These are phyloP conservation scores for Anaspis maculata DNA, from an alignment of 2,888 invertebrate genomes.

Conservation along the genomic window DNA sequence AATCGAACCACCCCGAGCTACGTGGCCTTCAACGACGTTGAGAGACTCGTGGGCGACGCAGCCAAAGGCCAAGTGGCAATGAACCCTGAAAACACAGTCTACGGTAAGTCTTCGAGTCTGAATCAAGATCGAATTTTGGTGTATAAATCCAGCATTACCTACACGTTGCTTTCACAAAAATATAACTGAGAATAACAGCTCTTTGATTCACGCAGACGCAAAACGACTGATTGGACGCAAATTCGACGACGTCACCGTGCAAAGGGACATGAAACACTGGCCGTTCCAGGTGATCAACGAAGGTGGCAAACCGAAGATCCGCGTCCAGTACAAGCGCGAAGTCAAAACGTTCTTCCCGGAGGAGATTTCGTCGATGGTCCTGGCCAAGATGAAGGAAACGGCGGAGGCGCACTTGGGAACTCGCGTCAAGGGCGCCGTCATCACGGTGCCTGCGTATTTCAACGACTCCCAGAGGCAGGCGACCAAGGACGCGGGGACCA, in stretches of 20 bases:
- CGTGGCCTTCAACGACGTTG: conserved; percentile 48
- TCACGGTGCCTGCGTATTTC: conserved; percentile 56
- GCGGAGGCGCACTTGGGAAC: conserved; percentile 42
- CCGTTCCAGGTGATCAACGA: conserved; percentile 52
- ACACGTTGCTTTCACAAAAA: conserved; percentile 1
- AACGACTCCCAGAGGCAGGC: conserved; percentile 60
- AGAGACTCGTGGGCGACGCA: conserved; percentile 43
- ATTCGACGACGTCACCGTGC: conserved; percentile 55
- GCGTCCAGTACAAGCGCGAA: conserved; percentile 39
- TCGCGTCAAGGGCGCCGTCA: conserved; percentile 45
- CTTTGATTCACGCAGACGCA: conserved; percentile 46
- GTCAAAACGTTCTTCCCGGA: conserved; percentile 44
- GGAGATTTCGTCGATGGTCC: conserved; percentile 51
- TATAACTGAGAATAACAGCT: background rate
- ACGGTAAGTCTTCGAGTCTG: conserved; percentile 26
- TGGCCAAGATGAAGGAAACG: conserved; percentile 51
- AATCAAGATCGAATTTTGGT: no score
- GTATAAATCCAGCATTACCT: no score
- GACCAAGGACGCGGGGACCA: conserved; percentile 57
- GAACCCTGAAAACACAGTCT: conserved; percentile 48
- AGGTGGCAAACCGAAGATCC: conserved; percentile 40
- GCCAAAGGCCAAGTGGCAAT: conserved; percentile 40
- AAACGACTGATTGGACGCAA: conserved; percentile 59
- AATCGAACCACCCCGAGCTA: conserved; percentile 49
- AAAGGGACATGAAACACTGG: conserved; percentile 56